Percentiles rank a stretch among this genome's conserved stretches.
phyloP scores from a whole-genome alignment of 2,888 invertebrate genomes.

The Cantharis lateralis region DNA sequence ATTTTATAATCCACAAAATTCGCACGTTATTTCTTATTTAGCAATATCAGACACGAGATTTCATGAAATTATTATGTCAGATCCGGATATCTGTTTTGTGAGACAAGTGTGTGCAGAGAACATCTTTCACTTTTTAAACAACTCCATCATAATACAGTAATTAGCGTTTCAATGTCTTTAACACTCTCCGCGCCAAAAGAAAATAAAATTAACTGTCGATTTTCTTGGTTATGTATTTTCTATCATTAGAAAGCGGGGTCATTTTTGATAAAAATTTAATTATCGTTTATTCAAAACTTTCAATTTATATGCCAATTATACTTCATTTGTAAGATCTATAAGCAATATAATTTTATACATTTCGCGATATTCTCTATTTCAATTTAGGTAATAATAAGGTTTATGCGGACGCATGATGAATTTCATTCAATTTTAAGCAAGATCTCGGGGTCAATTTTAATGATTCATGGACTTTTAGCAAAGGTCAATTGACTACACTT shows the following conservation, averaged over 20 bases:
- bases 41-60: neutral
- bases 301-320: constrained; percentile 2
- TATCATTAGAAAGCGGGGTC: neutral
- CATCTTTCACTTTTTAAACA: constrained; percentile 4
- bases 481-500: constrained; percentile 13
- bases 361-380: neutral
- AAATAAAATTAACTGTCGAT: neutral
- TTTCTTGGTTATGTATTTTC: neutral
- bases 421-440: constrained; percentile 11
- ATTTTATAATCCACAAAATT: neutral
- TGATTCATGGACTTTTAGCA: constrained; percentile 7
- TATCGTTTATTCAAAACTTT: neutral
- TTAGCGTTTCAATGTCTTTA: neutral
- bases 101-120: neutral
- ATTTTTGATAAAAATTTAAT: constrained; percentile 2
- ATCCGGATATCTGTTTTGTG: neutral
- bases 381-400: neutral
- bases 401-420: constrained; percentile 2
- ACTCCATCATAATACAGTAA: neutral
- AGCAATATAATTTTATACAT: neutral
- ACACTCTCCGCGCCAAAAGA: neutral
- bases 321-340: neutral
- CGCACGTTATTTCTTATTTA: constrained; percentile 1
- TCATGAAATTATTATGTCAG: neutral
- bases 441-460: constrained; percentile 11